phyloP scores from a whole-genome alignment of 2,113 vertebrate genomes.

The human (Homo sapiens) region GRCh38 chr20:13442501-13443000 shows the following conservation, averaged over 20 bases:
- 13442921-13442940: not conserved
- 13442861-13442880: not conserved
- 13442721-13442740: not conserved
- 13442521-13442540: no score
- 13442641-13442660: no score
- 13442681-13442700: no score
- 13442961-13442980: slow-evolving; percentile 22
- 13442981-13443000: slow-evolving; percentile 3
- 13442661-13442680: no score
- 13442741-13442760: not conserved
- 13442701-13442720: not conserved
- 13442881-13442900: not conserved
- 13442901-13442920: not conserved
- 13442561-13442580: no score
- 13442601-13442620: no score
- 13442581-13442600: no score
- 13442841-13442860: slow-evolving; percentile 24
- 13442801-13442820: not conserved
- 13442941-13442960: not conserved
- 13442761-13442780: not conserved
- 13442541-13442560: no score
- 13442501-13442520: no score
- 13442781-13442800: not conserved
- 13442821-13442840: not conserved
- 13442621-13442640: no score